Percentiles rank a stretch among this genome's conserved stretches.
phyloP scores from a whole-genome alignment of 1,140 invertebrate species.

The Drosophila albomicans region DNA sequence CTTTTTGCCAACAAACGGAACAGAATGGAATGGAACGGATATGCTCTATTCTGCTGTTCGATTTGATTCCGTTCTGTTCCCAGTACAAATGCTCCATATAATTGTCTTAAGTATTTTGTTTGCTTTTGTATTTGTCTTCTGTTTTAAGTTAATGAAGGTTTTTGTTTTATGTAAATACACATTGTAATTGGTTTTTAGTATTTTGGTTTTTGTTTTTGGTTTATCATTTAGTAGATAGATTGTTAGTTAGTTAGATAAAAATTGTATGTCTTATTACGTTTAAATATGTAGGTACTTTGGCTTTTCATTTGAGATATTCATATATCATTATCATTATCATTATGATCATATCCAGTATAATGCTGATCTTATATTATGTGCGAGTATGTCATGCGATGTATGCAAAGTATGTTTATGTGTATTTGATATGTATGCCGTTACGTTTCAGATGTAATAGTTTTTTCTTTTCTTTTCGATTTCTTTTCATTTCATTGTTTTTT shows the following conservation, averaged over 20 bases:
- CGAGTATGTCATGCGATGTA: slow-evolving; percentile 43
- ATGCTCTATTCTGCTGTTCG: background rate
- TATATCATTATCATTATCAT: slow-evolving; percentile 33
- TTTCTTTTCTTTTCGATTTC: background rate
- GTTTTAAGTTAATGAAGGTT: slow-evolving; percentile 8
- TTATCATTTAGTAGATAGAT: slow-evolving; percentile 47
- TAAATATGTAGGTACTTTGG: slow-evolving; percentile 76
- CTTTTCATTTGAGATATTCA: slow-evolving; percentile 67
- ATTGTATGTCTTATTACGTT: slow-evolving; percentile 60
- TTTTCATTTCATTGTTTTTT: background rate
- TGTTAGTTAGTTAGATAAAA: slow-evolving; percentile 62
- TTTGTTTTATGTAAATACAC: slow-evolving; percentile 23
- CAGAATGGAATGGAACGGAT: background rate
- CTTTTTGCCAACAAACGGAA: slow-evolving; percentile 17
- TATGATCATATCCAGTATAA: slow-evolving; percentile 28
- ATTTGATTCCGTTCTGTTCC: slow-evolving; percentile 7
- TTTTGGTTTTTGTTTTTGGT: slow-evolving; percentile 6
- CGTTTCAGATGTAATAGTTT: slow-evolving; percentile 64
- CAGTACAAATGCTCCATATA: slow-evolving; percentile 43
- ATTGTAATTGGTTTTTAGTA: slow-evolving; percentile 10
- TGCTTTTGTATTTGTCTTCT: slow-evolving; percentile 46
- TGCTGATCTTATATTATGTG: slow-evolving; percentile 34
- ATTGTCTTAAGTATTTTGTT: slow-evolving; percentile 31
- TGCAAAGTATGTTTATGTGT: slow-evolving; percentile 52
- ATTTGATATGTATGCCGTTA: slow-evolving; percentile 81